Conservation (phyloP, 2,797 vertebrate genomes). For the Coranthus polyacanthus region DNA sequence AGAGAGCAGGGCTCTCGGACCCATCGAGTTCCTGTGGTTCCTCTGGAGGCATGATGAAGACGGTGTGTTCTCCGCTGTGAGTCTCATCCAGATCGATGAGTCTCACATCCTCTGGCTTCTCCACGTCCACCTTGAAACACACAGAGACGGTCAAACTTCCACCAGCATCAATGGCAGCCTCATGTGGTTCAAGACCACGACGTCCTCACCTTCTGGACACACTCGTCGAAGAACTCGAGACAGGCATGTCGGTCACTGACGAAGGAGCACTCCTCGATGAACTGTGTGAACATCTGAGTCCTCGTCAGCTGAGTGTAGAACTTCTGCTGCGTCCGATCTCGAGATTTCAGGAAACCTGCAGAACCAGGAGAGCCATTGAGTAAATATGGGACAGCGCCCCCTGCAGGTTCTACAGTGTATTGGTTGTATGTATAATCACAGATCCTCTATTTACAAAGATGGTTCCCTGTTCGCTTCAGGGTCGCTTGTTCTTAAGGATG, state of each 20-base stretch:
- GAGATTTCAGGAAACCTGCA: slow-evolving; percentile 92
- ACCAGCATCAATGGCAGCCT: too few species aligned
- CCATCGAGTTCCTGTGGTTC: slow-evolving; percentile 88
- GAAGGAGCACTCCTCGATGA: slow-evolving; percentile 96
- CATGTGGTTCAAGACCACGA: neutral
- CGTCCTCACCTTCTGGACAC: slow-evolving; percentile 90
- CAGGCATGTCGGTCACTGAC: slow-evolving; percentile 92
- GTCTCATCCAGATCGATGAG: slow-evolving; percentile 92
- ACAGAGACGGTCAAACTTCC: neutral
- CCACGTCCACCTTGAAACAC: slow-evolving; percentile 88
- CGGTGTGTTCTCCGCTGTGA: slow-evolving; percentile 93
- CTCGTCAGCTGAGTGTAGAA: slow-evolving; percentile 90
- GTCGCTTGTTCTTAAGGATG: too few species aligned
- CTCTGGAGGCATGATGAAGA: slow-evolving; percentile 95
- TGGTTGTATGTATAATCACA: too few species aligned
- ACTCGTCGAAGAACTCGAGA: slow-evolving; percentile 95
- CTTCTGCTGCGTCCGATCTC: slow-evolving; percentile 92
- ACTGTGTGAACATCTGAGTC: slow-evolving; percentile 97
- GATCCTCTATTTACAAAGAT: too few species aligned
- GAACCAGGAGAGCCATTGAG: neutral
- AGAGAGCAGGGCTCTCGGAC: slow-evolving; percentile 83
- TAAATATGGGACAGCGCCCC: slow-evolving; percentile 73
- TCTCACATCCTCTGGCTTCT: slow-evolving; percentile 89
- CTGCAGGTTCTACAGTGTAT: slow-evolving; percentile 81
- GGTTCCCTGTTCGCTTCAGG: too few species aligned